Evolutionary conservation across 2,888 invertebrate genomes (phyloP).

Genomic region (Orthosia gothica): DNA sequence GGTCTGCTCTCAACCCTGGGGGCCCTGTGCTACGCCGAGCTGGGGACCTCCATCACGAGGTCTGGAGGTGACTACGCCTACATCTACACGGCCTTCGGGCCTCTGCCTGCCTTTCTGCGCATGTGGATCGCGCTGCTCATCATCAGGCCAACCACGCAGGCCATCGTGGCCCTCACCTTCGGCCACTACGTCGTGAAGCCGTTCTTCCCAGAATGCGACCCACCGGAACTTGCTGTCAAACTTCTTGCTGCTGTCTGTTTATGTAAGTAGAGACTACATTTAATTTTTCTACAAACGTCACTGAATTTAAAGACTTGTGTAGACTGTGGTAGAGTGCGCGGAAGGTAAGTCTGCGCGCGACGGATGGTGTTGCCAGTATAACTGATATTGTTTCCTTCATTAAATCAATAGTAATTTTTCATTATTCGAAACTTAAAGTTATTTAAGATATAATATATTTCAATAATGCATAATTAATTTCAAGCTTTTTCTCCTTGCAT

Average conservation of each 20-base stretch:
- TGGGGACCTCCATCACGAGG: conserved; percentile 96
- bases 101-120: conserved; percentile 95
- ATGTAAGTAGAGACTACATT: conserved; percentile 92
- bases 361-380: too few species aligned
- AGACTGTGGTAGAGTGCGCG: too few species aligned
- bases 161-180: conserved; percentile 97
- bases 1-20: conserved; percentile 96
- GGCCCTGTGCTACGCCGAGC: conserved; percentile 97
- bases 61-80: conserved; percentile 98
- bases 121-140: conserved; percentile 96
- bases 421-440: too few species aligned
- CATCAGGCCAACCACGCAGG: conserved; percentile 95
- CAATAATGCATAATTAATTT: too few species aligned
- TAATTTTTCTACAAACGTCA: neutral
- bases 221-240: conserved; percentile 95
- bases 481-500: too few species aligned
- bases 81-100: conserved; percentile 97
- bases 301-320: neutral
- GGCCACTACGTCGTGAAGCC: conserved; percentile 97
- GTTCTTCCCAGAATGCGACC: conserved; percentile 94
- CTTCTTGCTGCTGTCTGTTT: conserved; percentile 96
- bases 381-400: too few species aligned
- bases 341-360: too few species aligned
- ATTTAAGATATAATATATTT: too few species aligned
- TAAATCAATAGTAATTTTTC: too few species aligned